phyloP scores from a whole-genome alignment of 2,797 vertebrate species.

The Anisognathus igniventris region DNA sequence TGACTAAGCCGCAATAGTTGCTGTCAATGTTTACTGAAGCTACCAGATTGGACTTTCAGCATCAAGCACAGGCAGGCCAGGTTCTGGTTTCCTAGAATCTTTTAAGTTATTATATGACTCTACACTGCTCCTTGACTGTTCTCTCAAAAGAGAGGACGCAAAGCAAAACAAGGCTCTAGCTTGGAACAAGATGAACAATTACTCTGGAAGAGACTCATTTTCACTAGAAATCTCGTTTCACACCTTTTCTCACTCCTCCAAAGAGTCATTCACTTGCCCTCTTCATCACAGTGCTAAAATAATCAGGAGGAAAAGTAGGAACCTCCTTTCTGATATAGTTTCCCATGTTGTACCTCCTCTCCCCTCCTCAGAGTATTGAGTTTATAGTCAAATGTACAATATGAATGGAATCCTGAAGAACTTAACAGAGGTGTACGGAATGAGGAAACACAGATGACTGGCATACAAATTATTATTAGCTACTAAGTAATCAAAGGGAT shows the following conservation, averaged over 20 bases:
- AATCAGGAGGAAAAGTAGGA: background rate
- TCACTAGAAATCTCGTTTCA: background rate
- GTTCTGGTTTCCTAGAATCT: background rate
- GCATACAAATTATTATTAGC: background rate
- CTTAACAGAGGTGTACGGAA: background rate
- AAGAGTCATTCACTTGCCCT: background rate
- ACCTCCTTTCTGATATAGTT: background rate
- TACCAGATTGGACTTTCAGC: background rate
- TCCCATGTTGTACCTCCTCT: background rate
- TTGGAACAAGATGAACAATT: background rate
- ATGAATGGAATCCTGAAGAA: background rate
- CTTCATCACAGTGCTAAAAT: background rate
- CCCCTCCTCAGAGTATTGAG: fast-evolving
- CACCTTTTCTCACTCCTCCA: background rate
- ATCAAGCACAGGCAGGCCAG: background rate
- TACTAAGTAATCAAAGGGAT: slow-evolving; percentile 1
- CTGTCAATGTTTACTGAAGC: background rate
- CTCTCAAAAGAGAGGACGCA: background rate
- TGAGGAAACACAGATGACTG: background rate
- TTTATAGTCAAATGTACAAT: background rate
- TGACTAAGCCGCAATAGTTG: background rate
- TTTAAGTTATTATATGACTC: background rate
- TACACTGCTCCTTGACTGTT: background rate
- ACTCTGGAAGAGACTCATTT: background rate
- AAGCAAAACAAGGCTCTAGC: background rate